phyloP scores from a whole-genome alignment of 53 echinoderm and acorn worm genomes.

The Actinopyga echinites region DNA sequence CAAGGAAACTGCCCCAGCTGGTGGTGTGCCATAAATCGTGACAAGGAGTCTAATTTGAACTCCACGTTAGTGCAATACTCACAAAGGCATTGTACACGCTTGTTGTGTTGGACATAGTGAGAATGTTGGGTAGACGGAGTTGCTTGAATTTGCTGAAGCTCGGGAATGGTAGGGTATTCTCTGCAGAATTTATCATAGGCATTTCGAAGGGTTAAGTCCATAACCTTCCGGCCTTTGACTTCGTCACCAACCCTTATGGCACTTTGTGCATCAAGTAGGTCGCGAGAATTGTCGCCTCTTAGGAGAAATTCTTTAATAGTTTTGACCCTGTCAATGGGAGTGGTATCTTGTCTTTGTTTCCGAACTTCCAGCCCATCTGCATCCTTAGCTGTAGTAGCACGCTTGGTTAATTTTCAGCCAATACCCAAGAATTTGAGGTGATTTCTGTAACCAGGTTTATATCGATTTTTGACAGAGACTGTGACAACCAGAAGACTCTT shows the following conservation, averaged over 20 bases:
- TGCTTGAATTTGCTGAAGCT: constrained; percentile 25
- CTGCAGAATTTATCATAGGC: constrained; percentile 38
- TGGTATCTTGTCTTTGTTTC: constrained; percentile 40
- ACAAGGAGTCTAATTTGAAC: constrained; percentile 17
- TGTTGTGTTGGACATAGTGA: constrained; percentile 43
- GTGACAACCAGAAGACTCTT: constrained; percentile 29
- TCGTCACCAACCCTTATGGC: constrained; percentile 26
- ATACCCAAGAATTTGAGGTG: constrained; percentile 45
- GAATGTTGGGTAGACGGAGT: constrained; percentile 26
- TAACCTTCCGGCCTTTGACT: constrained; percentile 28
- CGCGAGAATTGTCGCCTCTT: constrained; percentile 40
- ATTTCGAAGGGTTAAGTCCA: constrained; percentile 30
- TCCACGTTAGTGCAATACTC: constrained; percentile 53
- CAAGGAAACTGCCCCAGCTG: not conserved
- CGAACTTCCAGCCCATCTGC: constrained; percentile 30
- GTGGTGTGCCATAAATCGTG: not conserved
- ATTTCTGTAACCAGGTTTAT: constrained; percentile 28
- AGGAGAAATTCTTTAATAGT: constrained; percentile 15
- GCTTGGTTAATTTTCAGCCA: constrained; percentile 22
- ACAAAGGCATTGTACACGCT: constrained; percentile 41
- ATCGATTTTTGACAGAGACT: constrained; percentile 40
- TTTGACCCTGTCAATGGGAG: not conserved
- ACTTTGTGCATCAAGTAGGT: constrained; percentile 51
- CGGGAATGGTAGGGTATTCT: constrained; percentile 37
- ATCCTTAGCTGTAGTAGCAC: constrained; percentile 25